Evolutionary conservation across 2,888 invertebrate species (phyloP).

Genomic region (Eristalis arbustorum): DNA sequence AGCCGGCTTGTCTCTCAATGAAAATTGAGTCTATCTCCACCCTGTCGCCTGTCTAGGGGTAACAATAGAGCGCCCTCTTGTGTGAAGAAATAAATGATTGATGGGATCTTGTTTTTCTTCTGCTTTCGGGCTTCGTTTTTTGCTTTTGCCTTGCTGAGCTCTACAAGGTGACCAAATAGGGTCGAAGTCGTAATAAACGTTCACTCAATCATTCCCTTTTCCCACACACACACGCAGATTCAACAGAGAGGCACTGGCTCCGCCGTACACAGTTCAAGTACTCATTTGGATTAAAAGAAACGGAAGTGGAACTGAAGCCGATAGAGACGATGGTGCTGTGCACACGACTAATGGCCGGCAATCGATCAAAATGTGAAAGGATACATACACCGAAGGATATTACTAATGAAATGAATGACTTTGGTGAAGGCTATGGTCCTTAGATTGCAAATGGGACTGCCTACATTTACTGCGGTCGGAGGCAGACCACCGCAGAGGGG

Average conservation of each 20-base stretch:
- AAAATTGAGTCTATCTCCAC: background rate
- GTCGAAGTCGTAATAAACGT: slow-evolving; percentile 19
- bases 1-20: background rate
- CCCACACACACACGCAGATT: background rate
- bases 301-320: background rate
- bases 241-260: background rate
- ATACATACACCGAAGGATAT: slow-evolving; percentile 27
- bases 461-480: background rate
- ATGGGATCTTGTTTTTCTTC: slow-evolving; percentile 6
- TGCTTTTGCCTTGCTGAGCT: background rate
- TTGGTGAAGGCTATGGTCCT: background rate
- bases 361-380: slow-evolving; percentile 58
- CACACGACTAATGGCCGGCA: slow-evolving; percentile 39
- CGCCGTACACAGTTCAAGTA: background rate
- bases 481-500: background rate
- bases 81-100: slow-evolving; percentile 43
- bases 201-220: slow-evolving; percentile 37
- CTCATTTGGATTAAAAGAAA: slow-evolving; percentile 36
- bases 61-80: background rate
- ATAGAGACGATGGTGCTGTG: background rate
- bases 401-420: slow-evolving; percentile 10
- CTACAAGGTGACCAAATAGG: background rate
- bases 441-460: background rate
- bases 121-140: background rate
- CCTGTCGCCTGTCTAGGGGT: background rate